These are phyloP conservation scores for Luperina testacea DNA, from an alignment of 2,888 invertebrate species.

Conservation along the genomic window DNA sequence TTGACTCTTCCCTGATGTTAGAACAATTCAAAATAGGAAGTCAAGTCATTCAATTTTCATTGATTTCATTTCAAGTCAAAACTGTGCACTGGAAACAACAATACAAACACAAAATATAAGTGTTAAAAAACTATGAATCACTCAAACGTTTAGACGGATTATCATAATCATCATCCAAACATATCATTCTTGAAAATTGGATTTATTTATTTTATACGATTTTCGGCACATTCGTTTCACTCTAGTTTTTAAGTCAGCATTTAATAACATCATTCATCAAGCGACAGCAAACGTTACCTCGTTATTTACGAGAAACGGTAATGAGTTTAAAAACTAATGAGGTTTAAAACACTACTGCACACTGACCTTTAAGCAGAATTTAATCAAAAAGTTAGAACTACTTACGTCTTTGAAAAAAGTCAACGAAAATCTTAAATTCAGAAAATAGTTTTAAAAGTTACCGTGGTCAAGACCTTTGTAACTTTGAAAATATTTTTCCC, in stretches of 20 bases:
- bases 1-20: too few species aligned
- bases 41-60: too few species aligned
- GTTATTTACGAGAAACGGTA: not conserved
- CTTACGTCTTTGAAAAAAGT: constrained; percentile 2
- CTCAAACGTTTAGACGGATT: not conserved
- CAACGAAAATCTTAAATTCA: not conserved
- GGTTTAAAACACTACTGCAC: not conserved
- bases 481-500: constrained; percentile 11
- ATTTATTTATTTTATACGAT: not conserved
- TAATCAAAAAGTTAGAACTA: constrained; percentile 35
- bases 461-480: not conserved
- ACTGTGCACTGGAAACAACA: not conserved
- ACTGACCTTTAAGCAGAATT: constrained; percentile 25
- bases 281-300: not conserved
- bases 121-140: too few species aligned
- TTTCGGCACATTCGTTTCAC: not conserved
- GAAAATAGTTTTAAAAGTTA: constrained; percentile 2
- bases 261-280: not conserved
- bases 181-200: not conserved
- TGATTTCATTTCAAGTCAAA: too few species aligned
- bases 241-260: not conserved
- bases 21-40: not conserved
- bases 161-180: not conserved
- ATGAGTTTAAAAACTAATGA: constrained; percentile 4
- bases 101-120: too few species aligned